Base-by-base conservation (phyloP, 2,888 invertebrate genomes). In the Agriopis marginaria region DNA sequence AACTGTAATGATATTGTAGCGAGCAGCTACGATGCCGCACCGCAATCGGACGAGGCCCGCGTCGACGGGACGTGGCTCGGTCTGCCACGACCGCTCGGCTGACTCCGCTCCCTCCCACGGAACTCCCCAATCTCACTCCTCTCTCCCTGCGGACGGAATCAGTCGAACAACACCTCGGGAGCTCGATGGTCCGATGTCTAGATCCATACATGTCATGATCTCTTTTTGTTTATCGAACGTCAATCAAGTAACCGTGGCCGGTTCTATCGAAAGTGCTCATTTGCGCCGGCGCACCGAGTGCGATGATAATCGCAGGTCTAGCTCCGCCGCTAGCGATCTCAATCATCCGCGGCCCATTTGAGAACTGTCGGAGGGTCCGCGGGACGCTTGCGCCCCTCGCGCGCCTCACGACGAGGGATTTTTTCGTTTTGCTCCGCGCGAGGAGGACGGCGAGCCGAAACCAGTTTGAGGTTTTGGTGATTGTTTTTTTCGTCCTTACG, bases 1-100 rank as follows among this genome's bases (percentile, higher is more conserved):
- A 92, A 92, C 89, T 93, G 84, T 93, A 88, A 90, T 90, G 88
- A 87, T 89, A 88, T 86, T 88, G 87, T 90, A 88, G 84, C 89
- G 86, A 88, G 88, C 88, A 89, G 91, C 87, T 88, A 89, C 89
- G 90, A 91, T 85, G 88, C 89, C 91, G 90, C 93, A 92, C 92
- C 92, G 93, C 93, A 90, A 84, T 86, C 92, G 88, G 89, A 89
- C 90, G 92, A 85, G 91, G 87, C 88, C 86, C 84, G 89, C 91
- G 92, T 90, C 90, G 86, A 86, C 88, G 90, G 87, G 90, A 90
- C 92, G 89, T 86, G 89, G 87, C 89, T 89, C 88, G 62, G 62
- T 53, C 32, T 32, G 32, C 32, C 32, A 32, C 62, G 85, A 83
- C 82, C 78, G 71, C 76, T 80, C 85, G 87, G 79, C 86, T 85